A percentile compares a stretch with the other conserved stretches of the same genome.
Conservation (phyloP, 2,888 invertebrate genomes). For the Neoscelio sp. region DNA sequence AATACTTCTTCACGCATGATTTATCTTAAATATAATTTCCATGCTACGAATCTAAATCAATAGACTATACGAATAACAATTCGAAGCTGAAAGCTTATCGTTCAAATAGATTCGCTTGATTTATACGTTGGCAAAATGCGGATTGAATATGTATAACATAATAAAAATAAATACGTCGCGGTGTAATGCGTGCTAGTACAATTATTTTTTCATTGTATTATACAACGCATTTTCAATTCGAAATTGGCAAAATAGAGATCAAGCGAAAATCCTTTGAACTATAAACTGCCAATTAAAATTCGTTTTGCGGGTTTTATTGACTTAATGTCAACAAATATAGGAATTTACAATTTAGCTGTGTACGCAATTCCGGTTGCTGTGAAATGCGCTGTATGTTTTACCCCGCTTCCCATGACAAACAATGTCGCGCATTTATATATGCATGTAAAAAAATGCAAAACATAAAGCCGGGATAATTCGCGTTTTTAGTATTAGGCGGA, state of each 20-base stretch:
- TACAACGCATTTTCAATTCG: conserved; percentile 24
- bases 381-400: neutral
- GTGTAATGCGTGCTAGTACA: conserved; percentile 5
- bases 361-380: conserved; percentile 29
- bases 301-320: conserved; percentile 56
- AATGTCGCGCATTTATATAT: conserved; percentile 37
- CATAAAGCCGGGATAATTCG: conserved; percentile 9
- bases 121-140: conserved; percentile 24
- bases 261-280: conserved; percentile 49
- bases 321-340: conserved; percentile 52
- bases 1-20: conserved; percentile 22
- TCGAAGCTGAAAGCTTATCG: conserved; percentile 46
- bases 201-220: conserved; percentile 43
- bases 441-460: neutral
- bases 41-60: conserved; percentile 41
- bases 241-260: conserved; percentile 45
- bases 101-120: conserved; percentile 44
- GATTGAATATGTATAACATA: conserved; percentile 28
- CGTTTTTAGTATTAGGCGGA: conserved; percentile 38
- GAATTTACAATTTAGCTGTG: conserved; percentile 52
- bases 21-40: conserved; percentile 48
- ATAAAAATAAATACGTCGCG: conserved; percentile 37
- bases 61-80: conserved; percentile 16
- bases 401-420: conserved; percentile 12
- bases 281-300: conserved; percentile 59